Percentiles rank a stretch among this genome's conserved stretches.
Evolutionary conservation across 2,888 invertebrate genomes (phyloP).

Genomic region (Minunthozetes semirufus): DNA sequence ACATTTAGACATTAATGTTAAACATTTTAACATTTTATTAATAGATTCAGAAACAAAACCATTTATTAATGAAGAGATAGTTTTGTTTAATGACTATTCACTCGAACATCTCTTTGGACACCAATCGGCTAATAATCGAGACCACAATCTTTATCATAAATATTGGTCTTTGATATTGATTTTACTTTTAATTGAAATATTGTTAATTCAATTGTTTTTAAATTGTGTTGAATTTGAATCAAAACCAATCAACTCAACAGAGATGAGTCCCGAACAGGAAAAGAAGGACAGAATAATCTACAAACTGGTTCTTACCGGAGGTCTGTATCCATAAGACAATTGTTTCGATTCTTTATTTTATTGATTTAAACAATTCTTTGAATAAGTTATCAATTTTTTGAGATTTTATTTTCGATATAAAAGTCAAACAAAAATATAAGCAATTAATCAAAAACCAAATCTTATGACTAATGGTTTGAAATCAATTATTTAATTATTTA

Average conservation of each 20-base stretch:
- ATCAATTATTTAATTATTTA: not conserved
- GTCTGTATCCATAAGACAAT: constrained; percentile 54
- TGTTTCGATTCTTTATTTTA: constrained; percentile 47
- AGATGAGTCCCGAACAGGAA: constrained; percentile 23
- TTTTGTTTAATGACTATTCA: not conserved
- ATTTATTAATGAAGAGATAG: not conserved
- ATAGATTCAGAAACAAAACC: not conserved
- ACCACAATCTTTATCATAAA: not conserved
- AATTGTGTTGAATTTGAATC: not conserved
- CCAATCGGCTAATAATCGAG: not conserved
- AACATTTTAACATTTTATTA: not conserved
- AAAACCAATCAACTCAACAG: not conserved
- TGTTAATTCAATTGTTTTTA: not conserved
- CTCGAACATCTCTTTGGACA: not conserved
- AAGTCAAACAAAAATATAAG: too few species aligned
- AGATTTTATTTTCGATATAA: too few species aligned
- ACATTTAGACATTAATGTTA: not conserved
- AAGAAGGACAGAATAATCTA: constrained; percentile 56
- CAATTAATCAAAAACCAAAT: too few species aligned
- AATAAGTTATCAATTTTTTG: not conserved
- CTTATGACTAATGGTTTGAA: not conserved
- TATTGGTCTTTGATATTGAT: too few species aligned
- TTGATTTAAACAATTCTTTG: constrained; percentile 24
- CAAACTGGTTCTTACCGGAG: constrained; percentile 76
- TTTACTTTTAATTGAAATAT: not conserved